Evolutionary conservation across 2,113 vertebrate genomes (phyloP), one percentile per base, ranked within the genome.

Genomic region (Malurus elegans): DNA sequence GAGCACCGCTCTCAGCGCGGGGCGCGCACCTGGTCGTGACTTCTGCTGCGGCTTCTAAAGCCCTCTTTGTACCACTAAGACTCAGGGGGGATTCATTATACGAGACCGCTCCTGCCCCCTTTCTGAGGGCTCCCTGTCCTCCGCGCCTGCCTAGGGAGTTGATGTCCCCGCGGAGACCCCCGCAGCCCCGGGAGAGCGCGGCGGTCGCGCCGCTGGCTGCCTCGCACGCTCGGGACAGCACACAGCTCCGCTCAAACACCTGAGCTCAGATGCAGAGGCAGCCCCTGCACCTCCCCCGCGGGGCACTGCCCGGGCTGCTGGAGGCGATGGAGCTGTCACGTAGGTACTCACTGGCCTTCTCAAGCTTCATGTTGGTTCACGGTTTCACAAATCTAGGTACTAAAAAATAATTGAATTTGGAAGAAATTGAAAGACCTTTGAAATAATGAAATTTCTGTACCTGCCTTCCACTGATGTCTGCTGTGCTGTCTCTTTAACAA

Each of bases 211-310:
- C 57, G 29, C 36, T 2, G 47, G 20, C 29, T 10, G 86, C 62
- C 36, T 5, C 29, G 16, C 57, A 4, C 4, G 9, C 75, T 23
- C 34, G 9, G 29, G 10, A 18, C 12, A 36, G 8, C 64, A 10
- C 44, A 4, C 32, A 4, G 15, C 50, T 8, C 6, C 45, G 47
- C 53, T 50, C 6, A 2, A 36, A 65, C 34, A 8, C 8, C 8
- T 1, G 2, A 14, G 48, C 4, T 4, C 13, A 21, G n/a, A n/a
- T 2, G 26, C 1, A 11, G 8, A 23, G 51, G 47, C 13, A 19
- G 57, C 6, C 14, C 14, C 5, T 4, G 65, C 20, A 8, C 7
- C 65, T 1, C 3, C 8, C 85, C 6, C 9, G n/a, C 51, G 24
- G 90, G 32, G 23, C 26, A 32, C 15, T 29, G 83, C 44, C 17